Evolutionary conservation across 2,113 vertebrate species (phyloP).

Genomic region (Lichenostomus cassidix): DNA sequence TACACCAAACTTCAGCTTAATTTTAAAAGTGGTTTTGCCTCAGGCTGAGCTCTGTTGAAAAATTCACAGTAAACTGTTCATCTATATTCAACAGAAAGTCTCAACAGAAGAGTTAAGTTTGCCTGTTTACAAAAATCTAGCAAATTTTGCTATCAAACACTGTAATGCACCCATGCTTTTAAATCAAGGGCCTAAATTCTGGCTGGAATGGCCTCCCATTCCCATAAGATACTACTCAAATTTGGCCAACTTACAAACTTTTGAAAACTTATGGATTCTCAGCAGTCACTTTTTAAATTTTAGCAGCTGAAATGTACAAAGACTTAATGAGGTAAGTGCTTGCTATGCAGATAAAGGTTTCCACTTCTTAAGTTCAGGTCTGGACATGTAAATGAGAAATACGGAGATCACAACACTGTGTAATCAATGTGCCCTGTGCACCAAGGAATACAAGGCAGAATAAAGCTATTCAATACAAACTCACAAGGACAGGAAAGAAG

Average conservation of each 20-base stretch:
- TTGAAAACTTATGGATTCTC: not conserved
- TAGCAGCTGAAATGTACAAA: not conserved
- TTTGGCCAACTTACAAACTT: not conserved
- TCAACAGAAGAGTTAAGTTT: not conserved
- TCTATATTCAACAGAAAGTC: not conserved
- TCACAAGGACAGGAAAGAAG: not conserved
- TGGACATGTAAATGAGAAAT: not conserved
- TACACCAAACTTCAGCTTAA: not conserved
- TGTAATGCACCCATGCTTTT: not conserved
- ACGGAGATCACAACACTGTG: rapidly evolving
- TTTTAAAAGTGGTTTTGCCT: not conserved
- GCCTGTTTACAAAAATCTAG: not conserved
- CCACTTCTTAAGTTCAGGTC: not conserved
- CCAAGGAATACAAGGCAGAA: not conserved
- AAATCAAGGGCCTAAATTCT: not conserved
- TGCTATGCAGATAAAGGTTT: not conserved
- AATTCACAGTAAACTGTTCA: not conserved
- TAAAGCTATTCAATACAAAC: not conserved
- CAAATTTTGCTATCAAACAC: not conserved
- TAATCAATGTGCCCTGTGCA: not conserved
- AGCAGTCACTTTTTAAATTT: not conserved
- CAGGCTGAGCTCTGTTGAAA: not conserved
- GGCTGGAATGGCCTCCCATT: not conserved
- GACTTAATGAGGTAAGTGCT: not conserved
- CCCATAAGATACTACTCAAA: not conserved